Evolutionary conservation across 53 echinoderm and acorn worm genomes (phyloP).

Genomic region (Temnopleurus reevesii): DNA sequence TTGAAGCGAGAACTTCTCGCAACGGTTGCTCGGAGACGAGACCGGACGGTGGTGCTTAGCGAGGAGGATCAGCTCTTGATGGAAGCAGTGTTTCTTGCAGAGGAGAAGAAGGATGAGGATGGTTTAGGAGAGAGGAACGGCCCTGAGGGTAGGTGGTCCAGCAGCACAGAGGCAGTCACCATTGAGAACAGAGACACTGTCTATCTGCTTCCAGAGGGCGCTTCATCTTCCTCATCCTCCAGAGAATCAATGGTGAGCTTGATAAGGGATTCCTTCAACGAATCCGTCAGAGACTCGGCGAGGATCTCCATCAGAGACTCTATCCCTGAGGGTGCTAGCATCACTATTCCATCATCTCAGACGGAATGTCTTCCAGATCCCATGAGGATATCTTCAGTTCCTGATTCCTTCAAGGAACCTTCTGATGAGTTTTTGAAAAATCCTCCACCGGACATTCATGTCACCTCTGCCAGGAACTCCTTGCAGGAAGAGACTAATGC

Average conservation of each 20-base stretch:
- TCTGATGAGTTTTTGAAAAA: neutral
- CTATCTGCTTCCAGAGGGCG: neutral
- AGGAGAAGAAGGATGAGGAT: neutral
- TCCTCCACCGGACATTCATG: neutral
- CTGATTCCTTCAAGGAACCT: constrained; percentile 30
- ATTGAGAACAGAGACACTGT: neutral
- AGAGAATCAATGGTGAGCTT: neutral
- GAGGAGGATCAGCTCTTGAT: constrained; percentile 32
- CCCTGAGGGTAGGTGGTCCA: constrained; percentile 51
- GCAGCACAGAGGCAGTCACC: constrained; percentile 5
- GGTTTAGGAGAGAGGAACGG: constrained; percentile 46
- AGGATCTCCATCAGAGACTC: constrained; percentile 44
- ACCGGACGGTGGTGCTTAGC: constrained; percentile 42
- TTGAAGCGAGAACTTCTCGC: constrained; percentile 72
- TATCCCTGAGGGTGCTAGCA: neutral
- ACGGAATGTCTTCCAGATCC: neutral
- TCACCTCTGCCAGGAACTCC: neutral
- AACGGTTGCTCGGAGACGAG: constrained; percentile 68
- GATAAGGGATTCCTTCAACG: constrained; percentile 22
- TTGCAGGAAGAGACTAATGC: neutral
- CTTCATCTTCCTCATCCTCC: neutral
- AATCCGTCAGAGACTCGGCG: constrained; percentile 32
- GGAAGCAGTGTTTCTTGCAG: neutral
- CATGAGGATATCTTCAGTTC: neutral
- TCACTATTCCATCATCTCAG: neutral